These are phyloP conservation scores for Papilio gigon DNA, from an alignment of 2,888 invertebrate species.

Conservation along the genomic window DNA sequence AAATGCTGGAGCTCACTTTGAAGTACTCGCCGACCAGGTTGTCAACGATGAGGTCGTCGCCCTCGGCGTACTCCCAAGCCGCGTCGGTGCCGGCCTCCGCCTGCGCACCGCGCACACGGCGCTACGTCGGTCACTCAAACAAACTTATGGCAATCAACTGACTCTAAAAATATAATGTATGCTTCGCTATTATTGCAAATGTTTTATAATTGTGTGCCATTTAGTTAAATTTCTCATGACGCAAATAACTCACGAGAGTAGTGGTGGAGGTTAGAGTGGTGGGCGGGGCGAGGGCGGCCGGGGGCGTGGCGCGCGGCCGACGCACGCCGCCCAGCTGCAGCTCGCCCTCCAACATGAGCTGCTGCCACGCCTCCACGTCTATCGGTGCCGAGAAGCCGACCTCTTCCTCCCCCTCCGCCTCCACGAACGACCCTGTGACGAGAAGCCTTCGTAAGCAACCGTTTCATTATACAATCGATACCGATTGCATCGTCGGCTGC, in stretches of 20 bases:
- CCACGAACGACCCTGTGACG: conserved; percentile 71
- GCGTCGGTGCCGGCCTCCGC: conserved; percentile 65
- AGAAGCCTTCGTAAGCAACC: background rate
- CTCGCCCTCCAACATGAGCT: conserved; percentile 72
- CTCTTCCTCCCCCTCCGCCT: conserved; percentile 77
- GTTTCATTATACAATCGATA: background rate
- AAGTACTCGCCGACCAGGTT: conserved; percentile 74
- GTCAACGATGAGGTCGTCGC: conserved; percentile 66
- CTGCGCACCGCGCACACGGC: conserved; percentile 46
- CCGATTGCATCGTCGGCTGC: background rate
- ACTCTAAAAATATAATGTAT: too few relatives aligned
- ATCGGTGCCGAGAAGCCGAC: conserved; percentile 74
- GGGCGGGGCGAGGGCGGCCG: conserved; percentile 45
- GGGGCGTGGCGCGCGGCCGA: conserved; percentile 42
- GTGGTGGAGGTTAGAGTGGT: conserved; percentile 42
- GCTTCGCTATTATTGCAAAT: background rate
- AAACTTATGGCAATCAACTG: too few relatives aligned
- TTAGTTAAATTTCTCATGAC: background rate
- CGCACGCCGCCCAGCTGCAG: conserved; percentile 70
- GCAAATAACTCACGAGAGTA: conserved; percentile 19
- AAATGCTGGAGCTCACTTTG: conserved; percentile 59
- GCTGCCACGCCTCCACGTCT: conserved; percentile 77
- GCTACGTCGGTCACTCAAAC: too few relatives aligned
- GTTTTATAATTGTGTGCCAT: background rate
- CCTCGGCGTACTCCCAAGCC: conserved; percentile 67